Evolutionary conservation across 2,113 vertebrate species (phyloP), one percentile per base, ranked within the genome.

Genomic region (Apteryx mantelli): DNA sequence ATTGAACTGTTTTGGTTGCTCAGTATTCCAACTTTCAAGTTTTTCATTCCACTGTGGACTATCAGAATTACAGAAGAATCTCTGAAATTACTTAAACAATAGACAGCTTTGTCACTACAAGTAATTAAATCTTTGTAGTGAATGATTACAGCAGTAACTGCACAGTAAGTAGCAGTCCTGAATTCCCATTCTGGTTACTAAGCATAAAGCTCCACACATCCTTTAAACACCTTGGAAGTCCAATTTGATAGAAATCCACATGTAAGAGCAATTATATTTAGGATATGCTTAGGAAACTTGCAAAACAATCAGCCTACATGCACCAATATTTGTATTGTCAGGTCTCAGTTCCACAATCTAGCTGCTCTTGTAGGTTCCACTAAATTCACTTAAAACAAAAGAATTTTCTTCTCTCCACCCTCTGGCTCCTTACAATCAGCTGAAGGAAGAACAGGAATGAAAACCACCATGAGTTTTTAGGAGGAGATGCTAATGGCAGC

Each of bases 51-150:
- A 92, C 50, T 79, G 18, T 84, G 20, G 34, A 89, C 26, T 58
- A 85, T 42, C 14, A 53, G 66, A 95, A 87, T 58, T 87, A 80
- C 44, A 94, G 55, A 19, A 89, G 30, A 88, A 83, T 63, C 50
- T 65, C 86, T 28, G 15, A 24, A 94, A 88, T 36, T 71, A 76
- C 75, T 86, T 93, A 52, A 42, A 83, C 50, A 63, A 48, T 36
- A 82, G 26, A 91, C 56, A 89, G 68, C 32, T 94, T 94, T 94
- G 91, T 85, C 10, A 2, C 63, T 86, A 73, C 82, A 70, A 91
- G 50, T 91, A 91, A 94, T 86, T 94, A 91, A 89, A 88, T 64
- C 78, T 91, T 95, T 74, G 76, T 12, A 80, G 58, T 32, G 26
- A 85, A 90, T 9, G 5, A 69, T 69, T 93, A 92, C 48, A 95